Percentiles rank a stretch among this genome's conserved stretches.
Conservation (phyloP, 23 tunicate species). For the Trididemnum miniatum region DNA sequence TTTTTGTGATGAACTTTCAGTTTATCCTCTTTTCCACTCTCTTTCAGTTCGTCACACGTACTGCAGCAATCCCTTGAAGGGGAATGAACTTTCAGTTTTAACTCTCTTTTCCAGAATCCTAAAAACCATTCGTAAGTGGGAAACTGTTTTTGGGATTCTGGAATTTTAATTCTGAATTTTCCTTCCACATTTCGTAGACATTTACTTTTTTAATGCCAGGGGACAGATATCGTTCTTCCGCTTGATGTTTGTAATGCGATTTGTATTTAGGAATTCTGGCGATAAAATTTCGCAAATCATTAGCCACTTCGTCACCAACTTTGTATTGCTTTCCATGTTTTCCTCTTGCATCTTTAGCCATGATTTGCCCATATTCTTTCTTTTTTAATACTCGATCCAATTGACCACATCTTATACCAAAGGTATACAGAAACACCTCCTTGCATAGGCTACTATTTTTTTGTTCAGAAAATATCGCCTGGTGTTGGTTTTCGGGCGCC, state of each 20-base stretch:
- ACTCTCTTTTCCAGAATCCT: neutral
- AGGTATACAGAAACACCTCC: too few species aligned
- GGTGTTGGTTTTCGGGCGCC: neutral
- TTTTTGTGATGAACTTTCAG: neutral
- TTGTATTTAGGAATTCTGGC: neutral
- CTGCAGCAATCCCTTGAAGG: neutral
- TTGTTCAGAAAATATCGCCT: neutral
- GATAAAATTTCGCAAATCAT: neutral
- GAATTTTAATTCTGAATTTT: neutral
- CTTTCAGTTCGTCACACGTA: neutral
- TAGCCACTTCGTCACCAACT: neutral
- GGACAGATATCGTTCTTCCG: neutral
- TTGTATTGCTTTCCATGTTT: neutral
- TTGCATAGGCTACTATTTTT: neutral
- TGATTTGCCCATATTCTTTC: neutral
- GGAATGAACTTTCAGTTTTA: neutral
- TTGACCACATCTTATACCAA: neutral
- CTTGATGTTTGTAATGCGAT: neutral
- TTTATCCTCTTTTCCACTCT: neutral
- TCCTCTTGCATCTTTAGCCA: neutral
- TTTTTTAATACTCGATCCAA: neutral
- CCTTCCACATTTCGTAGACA: slow-evolving; percentile 7
- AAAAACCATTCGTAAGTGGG: slow-evolving; percentile 25
- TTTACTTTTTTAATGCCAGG: neutral
- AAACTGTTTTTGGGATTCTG: neutral